Conservation (phyloP, 2,888 invertebrate genomes). For the Candidula unifasciata region DNA sequence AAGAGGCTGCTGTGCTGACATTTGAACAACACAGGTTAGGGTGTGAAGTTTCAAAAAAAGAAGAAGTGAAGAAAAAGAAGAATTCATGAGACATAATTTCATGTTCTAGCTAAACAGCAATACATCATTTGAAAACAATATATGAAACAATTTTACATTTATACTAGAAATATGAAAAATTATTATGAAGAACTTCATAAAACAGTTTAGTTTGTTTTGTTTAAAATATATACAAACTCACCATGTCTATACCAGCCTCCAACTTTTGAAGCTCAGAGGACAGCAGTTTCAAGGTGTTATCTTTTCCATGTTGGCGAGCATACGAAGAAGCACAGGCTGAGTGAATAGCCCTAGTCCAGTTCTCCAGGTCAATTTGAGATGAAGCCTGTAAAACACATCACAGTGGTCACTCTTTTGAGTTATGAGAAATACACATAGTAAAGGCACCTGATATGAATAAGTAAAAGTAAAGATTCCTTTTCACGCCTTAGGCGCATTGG, state of each 20-base stretch:
- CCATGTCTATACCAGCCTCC: conserved; percentile 97
- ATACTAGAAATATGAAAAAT: too few species aligned
- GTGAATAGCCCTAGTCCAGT: conserved; percentile 98
- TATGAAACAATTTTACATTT: too few species aligned
- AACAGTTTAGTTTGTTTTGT: too few species aligned
- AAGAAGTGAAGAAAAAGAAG: background rate
- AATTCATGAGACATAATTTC: background rate
- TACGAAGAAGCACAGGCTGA: conserved; percentile 98
- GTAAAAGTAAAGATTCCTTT: too few species aligned
- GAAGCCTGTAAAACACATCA: conserved; percentile 82
- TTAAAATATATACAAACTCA: conserved; percentile 58
- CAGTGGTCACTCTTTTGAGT: too few species aligned
- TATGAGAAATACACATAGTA: too few species aligned
- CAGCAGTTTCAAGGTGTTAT: conserved; percentile 95
- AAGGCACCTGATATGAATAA: background rate
- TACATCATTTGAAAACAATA: too few species aligned
- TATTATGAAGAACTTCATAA: background rate
- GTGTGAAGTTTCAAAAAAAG: background rate
- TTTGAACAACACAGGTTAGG: too few species aligned
- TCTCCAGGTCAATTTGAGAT: conserved; percentile 94
- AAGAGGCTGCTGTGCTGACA: too few species aligned
- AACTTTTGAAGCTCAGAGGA: conserved; percentile 97
- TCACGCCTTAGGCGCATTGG: too few species aligned
- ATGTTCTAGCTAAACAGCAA: too few species aligned
- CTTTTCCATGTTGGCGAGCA: conserved; percentile 96